Evolutionary conservation across 23 tunicate genomes (phyloP), one percentile per base, ranked within the genome.

Genomic region (Diplosoma virens): DNA sequence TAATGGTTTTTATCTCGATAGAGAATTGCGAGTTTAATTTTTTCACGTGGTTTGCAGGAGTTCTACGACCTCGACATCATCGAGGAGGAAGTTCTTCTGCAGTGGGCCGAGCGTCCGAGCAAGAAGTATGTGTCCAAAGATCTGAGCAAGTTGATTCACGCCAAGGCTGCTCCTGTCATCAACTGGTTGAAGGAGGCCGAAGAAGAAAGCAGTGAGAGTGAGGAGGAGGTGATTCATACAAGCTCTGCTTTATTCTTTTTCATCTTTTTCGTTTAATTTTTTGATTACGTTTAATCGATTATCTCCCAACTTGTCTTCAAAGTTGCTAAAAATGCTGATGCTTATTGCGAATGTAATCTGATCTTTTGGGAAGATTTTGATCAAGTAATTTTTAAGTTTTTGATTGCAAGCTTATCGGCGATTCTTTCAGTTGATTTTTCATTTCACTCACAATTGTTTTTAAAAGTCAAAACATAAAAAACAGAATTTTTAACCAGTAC

Each of bases 111-210:
- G n/a, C 82, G 84, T 37, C 90, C 90, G 22, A 87, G 95, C 86
- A 94, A 94, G 84, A 94, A 85, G 63, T 88, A 94, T 58, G 94
- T 94, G 20, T 70, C 86, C 30, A 94, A 94, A 77, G 95, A 87
- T 37, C 81, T 94, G 37, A 87, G 95, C 79, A 75, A 67, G 28
- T 35, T 24, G 17, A 83, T 94, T 30, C 89, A 87, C 52, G 79
- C 73, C 26, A 88, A 75, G 34, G 89, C 95, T 33, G 83, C 80
- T 27, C 89, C 89, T 1, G 88, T 94, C 76, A 75, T 94, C 83
- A 84, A 87, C 58, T 94, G 99, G 99, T 80, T 94, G 47, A 79
- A 84, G 61, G 94, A 88, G 36, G 99, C 99, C 25, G 99, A 94
- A 35, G 87, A 83, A 35, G 99, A 94, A 83, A 93, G 98, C 74